Conservation (phyloP, 1,140 invertebrate species). For the Drosophila carrolli region DNA sequence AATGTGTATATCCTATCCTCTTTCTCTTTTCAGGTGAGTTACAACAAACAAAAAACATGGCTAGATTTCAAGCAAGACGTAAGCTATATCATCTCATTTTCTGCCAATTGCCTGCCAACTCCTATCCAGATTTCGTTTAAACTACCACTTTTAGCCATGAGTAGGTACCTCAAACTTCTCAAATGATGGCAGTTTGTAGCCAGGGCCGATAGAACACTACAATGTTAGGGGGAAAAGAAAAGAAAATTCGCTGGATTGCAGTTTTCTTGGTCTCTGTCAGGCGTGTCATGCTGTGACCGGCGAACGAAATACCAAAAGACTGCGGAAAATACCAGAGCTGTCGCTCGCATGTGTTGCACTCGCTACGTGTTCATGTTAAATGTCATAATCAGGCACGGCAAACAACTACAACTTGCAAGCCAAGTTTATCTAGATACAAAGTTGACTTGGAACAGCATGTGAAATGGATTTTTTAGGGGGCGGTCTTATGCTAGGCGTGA, state of each 20-base stretch:
- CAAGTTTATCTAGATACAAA: conserved; percentile 55
- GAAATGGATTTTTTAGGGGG: conserved; percentile 40
- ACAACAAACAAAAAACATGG: not conserved
- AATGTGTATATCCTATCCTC: not conserved
- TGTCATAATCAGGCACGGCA: conserved; percentile 73
- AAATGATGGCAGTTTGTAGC: conserved; percentile 51
- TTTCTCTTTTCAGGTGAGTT: conserved; percentile 62
- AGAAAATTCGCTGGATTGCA: conserved; percentile 42
- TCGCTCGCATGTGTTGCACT: conserved; percentile 70
- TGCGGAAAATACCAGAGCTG: conserved; percentile 55
- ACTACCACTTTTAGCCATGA: conserved; percentile 55
- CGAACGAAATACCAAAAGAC: conserved; percentile 31
- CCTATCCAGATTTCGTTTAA: conserved; percentile 54
- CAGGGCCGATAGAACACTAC: conserved; percentile 51
- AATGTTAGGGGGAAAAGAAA: conserved; percentile 12
- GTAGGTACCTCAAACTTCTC: conserved; percentile 24
- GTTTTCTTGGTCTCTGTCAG: conserved; percentile 48
- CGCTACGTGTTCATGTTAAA: conserved; percentile 80
- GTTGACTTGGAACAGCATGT: conserved; percentile 70
- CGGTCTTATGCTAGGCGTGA: conserved; percentile 47
- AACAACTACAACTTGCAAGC: conserved; percentile 22
- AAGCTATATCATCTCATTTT: conserved; percentile 31
- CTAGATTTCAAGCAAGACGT: conserved; percentile 29
- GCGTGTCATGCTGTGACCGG: conserved; percentile 42
- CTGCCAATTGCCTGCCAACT: conserved; percentile 50